Conservation (phyloP, 2,888 invertebrate genomes). For the Caenorhabditis sp. region DNA sequence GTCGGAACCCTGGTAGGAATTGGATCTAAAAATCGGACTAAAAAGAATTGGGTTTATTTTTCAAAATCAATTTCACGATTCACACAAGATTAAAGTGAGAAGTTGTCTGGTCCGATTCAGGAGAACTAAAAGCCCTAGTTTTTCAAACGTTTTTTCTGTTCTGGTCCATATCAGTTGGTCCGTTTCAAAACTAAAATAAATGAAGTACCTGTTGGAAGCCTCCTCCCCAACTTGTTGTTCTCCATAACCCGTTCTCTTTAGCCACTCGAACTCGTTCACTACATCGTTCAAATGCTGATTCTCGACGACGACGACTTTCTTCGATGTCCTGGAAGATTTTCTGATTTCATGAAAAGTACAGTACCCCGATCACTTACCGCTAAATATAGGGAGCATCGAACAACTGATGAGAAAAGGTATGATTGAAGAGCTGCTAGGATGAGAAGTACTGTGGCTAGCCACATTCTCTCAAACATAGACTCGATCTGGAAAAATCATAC, state of each 20-base stretch:
- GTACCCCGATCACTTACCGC: constrained; percentile 42
- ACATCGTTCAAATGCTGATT: constrained; percentile 61
- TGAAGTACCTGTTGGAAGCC: constrained; percentile 60
- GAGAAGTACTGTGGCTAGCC: constrained; percentile 64
- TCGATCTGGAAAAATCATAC: constrained; percentile 50
- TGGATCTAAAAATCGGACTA: no score
- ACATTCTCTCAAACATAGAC: constrained; percentile 66
- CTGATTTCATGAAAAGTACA: no score
- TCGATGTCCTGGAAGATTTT: constrained; percentile 52
- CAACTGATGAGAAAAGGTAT: constrained; percentile 65
- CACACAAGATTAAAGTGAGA: no score
- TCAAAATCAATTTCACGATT: no score
- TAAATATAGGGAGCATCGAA: constrained; percentile 64
- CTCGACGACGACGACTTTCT: constrained; percentile 52
- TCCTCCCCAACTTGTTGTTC: constrained; percentile 67
- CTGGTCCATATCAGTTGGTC: no score
- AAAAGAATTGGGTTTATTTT: no score
- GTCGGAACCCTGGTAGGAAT: no score
- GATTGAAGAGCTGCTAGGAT: constrained; percentile 62
- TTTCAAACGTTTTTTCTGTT: no score
- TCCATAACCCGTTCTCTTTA: constrained; percentile 68
- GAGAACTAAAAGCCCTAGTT: no score
- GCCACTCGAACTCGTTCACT: constrained; percentile 64
- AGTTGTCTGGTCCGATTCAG: no score
- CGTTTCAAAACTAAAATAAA: no score